Evolutionary conservation across 2,113 vertebrate genomes (phyloP).

Genomic region (Chionodraco myersi): DNA sequence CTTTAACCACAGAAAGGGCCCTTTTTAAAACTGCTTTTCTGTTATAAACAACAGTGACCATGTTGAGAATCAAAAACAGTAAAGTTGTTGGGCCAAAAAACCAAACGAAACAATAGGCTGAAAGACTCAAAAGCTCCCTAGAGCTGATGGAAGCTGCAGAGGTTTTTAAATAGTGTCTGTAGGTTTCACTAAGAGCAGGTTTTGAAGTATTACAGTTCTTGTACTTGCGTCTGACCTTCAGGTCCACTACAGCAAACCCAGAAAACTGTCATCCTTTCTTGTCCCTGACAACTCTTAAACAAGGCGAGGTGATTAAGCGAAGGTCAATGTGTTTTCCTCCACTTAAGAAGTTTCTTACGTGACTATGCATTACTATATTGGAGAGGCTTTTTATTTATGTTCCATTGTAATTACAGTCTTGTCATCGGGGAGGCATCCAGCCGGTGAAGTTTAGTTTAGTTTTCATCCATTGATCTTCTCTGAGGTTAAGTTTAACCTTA

Average conservation of each 20-base stretch:
- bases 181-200: background rate
- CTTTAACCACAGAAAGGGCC: no score
- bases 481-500: conserved; percentile 46
- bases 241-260: conserved; percentile 1
- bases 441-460: conserved; percentile 34
- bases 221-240: conserved; percentile 18
- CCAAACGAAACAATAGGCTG: background rate
- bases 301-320: conserved; percentile 28
- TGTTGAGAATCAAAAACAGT: no score
- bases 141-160: background rate
- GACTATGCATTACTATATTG: conserved; percentile 39
- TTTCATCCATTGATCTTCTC: conserved; percentile 57
- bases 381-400: conserved; percentile 55
- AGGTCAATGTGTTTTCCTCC: conserved; percentile 24
- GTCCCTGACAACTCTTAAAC: background rate
- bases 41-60: no score
- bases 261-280: conserved; percentile 14
- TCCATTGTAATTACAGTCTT: conserved; percentile 60
- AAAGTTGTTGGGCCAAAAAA: background rate
- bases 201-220: background rate
- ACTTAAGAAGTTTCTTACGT: conserved; percentile 3
- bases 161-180: background rate
- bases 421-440: conserved; percentile 45
- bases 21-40: no score
- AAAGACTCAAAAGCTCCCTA: background rate